Conservation (phyloP, 2,113 vertebrate species). For the Eulacestoma nigropectus region DNA sequence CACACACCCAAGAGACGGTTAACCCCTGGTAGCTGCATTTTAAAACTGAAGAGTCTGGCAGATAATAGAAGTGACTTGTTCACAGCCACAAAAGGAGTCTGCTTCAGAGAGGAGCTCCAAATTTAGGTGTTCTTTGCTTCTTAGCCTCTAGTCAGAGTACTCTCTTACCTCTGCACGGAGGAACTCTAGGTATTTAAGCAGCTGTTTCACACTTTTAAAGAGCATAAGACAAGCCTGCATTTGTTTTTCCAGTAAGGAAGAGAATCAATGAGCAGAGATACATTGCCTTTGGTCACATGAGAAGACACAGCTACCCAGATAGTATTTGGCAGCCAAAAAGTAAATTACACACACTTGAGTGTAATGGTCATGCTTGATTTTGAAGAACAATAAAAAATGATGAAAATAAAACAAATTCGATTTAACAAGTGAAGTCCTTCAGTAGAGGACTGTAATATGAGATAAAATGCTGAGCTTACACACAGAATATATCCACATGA, state of each 20-base stretch:
- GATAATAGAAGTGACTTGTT: conserved; percentile 9
- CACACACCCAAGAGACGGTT: neutral
- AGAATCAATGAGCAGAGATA: neutral
- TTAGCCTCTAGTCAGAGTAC: neutral
- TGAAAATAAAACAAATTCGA: conserved; percentile 32
- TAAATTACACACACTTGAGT: neutral
- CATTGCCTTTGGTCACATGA: neutral
- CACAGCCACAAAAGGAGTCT: conserved; percentile 2
- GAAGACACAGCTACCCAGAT: neutral
- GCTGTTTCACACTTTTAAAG: neutral
- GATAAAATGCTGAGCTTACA: conserved; percentile 14
- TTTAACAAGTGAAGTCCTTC: conserved; percentile 39
- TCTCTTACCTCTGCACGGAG: neutral
- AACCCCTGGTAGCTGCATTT: neutral
- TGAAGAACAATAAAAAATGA: neutral
- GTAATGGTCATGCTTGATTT: conserved; percentile 2
- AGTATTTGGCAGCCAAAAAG: neutral
- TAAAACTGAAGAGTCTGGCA: neutral
- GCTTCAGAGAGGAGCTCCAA: conserved; percentile 6
- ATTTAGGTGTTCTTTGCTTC: neutral
- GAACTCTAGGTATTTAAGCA: neutral
- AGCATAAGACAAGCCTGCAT: neutral
- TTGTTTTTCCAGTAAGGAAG: conserved; percentile 6
- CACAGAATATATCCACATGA: neutral
- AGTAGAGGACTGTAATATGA: neutral